Evolutionary conservation across 2,888 invertebrate species (phyloP), one percentile per base, ranked within the genome.

Genomic region (Agonum fuliginosum): DNA sequence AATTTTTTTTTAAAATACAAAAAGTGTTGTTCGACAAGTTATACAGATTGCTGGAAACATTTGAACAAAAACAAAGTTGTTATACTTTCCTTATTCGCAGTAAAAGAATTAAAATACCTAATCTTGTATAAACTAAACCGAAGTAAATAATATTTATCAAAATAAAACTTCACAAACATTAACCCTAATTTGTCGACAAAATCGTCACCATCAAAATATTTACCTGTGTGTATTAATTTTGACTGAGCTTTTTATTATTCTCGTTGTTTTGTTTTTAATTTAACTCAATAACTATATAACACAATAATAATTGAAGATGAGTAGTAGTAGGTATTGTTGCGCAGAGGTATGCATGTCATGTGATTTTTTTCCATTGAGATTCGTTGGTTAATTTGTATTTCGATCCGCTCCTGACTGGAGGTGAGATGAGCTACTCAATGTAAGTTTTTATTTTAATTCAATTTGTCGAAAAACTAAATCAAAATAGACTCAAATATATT

Each of bases 201-300:
- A n/a, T n/a, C n/a, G 10, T n/a, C 37, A 34, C n/a, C 12, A 41
- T 41, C 10, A 41, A 5, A 43, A 43, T 43, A 43, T 43, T 43
- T 43, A 43, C 43, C 43, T 14, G 43, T 1, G 43, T 43, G 12
- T 43, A 43, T n/a, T 41, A 43, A 43, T 43, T n/a, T n/a, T 43
- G 12, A 10, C 8, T n/a, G 0, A 1, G 1, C 12, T 43, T 43
- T 14, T 43, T 43, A 1, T 14, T 2, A 1, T 41, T 3, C 2
- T 3, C 43, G 14, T 5, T 1, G 14, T 43, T 14, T 43, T n/a
- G n/a, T n/a, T n/a, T 14, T 14, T 43, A 3, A 12, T 14, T 14
- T 43, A 3, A 12, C 0, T 14, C 43, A 43, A 43, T 14, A n/a
- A n/a, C n/a, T 12, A 41, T 43, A 43, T 43, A 43, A 14, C n/a